Evolutionary conservation across 2,797 vertebrate species (phyloP), one percentile per base, ranked within the genome.

Genomic region (Eremophila alpestris): DNA sequence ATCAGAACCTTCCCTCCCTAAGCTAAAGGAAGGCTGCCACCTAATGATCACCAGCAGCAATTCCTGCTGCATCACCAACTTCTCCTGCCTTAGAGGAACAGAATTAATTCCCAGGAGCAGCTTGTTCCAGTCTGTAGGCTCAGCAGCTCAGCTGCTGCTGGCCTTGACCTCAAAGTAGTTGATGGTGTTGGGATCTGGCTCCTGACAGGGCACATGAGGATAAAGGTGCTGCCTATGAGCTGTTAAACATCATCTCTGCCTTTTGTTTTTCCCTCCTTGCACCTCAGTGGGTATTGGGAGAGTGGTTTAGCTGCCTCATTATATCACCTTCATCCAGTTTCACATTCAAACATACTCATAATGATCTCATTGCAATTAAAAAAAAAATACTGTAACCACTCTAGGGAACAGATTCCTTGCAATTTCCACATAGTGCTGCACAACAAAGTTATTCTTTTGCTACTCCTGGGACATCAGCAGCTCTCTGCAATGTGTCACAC

Each of bases 1-100:
- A 60, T 46, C 19, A 69, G 65, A 69, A 11, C 22, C 16, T 84
- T 94, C 11, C 32, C 24, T 40, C 30, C 43, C 16, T 55, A 77
- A 58, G 8, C 16, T 76, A 46, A 95, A 87, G 52, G 74, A 91
- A 95, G 88, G 68, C 70, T 93, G 94, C 88, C 92, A 95, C 41
- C 94, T 96, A 96, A 95, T 87, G 95, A 93, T 27, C 83, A 56
- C 30, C 43, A 60, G 19, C 52, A 87, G 90, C 60, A 96, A 93
- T 43, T 90, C 80, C 41, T 88, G 40, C 51, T 13, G 0, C 36
- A 7, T 9, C 45, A 11, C 17, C 41, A 54, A 5, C 7, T 55
- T 81, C 43, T 43, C 36, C 43, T 93, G 58, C 36, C 40, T 68
- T n/a, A 13, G 1, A 63, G 34, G 14, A 83, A 11, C 32, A 49